Base-by-base conservation (phyloP, 2,797 vertebrate genomes). In the Mionectes olivaceus region DNA sequence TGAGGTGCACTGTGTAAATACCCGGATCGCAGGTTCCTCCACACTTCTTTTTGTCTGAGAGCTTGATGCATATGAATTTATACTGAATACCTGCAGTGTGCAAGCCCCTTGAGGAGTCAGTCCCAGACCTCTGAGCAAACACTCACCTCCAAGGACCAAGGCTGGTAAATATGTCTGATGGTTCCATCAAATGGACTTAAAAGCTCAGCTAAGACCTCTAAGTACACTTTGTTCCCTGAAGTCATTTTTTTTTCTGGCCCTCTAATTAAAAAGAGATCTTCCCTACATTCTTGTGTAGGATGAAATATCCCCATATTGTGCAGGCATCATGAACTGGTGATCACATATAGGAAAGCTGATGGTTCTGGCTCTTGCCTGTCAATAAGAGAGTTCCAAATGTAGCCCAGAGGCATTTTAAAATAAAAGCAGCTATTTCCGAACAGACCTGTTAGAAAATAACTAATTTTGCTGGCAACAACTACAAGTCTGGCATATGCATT, bases 101-200 rank as follows among this genome's bases (percentile, higher is more conserved):
- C 63, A 82, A 93, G 49, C 79, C 56, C 85, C 92, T 96, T 63
- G 59, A 95, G 65, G 65, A 93, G 70, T 49, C 70, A 49, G 83
- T 71, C 83, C 74, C 86, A 94, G 94, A 95, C 95, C 91, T 85
- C 86, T 89, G 60, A 90, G 83, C 76, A 97, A 97, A 94, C 95
- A 97, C 88, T 94, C 80, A 96, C 67, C 64, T 94, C 67, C 64
- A 91, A 93, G 70, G 49, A 74, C 53, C 1, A 2, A 79, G 60
- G 41, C 53, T 85, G 68, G 68, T 85, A 95, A 95, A 92, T 70
- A 96, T 2, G 28, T 77, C 83, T 94, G 83, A 93, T 88, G 83
- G 59, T 86, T 92, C 77, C 87, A 69, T 80, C 94, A 91, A 91
- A 92, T 24, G 70, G 50, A 89, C 37, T 90, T 94, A 94, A 96